Evolutionary conservation across 2,888 invertebrate genomes (phyloP), one percentile per base, ranked within the genome.

Genomic region (Cryptosula pallasiana): DNA sequence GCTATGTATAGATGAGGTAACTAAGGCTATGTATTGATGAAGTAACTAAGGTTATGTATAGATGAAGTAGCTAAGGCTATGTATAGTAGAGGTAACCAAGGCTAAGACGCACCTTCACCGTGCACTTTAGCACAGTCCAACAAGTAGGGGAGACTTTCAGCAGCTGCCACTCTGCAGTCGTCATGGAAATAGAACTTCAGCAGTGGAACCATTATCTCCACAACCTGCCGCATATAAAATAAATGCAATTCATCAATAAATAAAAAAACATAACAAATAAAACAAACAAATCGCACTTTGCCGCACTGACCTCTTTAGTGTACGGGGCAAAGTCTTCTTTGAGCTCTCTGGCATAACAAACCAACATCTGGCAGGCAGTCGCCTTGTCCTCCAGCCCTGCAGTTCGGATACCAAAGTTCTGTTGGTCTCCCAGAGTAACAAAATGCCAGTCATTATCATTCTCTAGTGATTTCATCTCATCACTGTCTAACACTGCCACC

Each of bases 311-410:
- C 55, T 86, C 90, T 82, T 93, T 93, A 1, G 92, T 91, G 81
- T 87, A 92, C 80, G 86, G 89, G 80, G 81, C 90, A 88, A 93
- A 89, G 1, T 91, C 92, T 79, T 93, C 94, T 82, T 95, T 95
- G 73, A 96, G 87, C 84, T 96, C 95, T 35, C 93, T 89, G 0
- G 95, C 95, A 81, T 95, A 96, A 84, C 95, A 95, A 13, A 95
- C 94, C 72, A 96, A 87, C 95, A 96, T 96, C 85, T 94, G 94
- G 84, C 95, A 96, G 0, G 96, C 96, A 0, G 94, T 94, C 0
- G 95, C 94, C 83, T 96, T 97, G 84, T 97, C 96, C 86, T 97
- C 96, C 73, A 96, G 87, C 76, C 95, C 93, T 71, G 94, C 92
- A 34, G 95, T 96, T 81, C 92, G 90, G 75, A 96, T 94, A 74